phyloP scores from a whole-genome alignment of 64 coral and sea anemone species.

The Hydrozoanthus tunicans region DNA sequence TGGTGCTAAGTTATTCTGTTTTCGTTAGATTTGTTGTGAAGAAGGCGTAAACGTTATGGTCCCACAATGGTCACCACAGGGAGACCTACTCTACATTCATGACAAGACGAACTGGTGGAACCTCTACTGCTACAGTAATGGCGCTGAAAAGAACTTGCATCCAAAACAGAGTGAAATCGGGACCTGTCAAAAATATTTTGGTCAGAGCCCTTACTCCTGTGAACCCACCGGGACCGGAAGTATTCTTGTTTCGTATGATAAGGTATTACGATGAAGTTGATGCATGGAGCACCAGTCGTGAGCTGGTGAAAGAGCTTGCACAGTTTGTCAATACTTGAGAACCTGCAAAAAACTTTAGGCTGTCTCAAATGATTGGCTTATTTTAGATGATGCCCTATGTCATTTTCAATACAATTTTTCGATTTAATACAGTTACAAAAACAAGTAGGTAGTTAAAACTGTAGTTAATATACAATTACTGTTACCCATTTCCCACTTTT shows the following conservation, averaged over 20 bases:
- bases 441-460: no score
- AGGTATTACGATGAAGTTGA: conserved; percentile 21
- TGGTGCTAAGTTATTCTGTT: no score
- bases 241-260: conserved; percentile 50
- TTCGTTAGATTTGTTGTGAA: conserved; percentile 58
- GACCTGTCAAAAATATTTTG: conserved; percentile 75
- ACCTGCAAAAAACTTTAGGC: no score
- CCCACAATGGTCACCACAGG: conserved; percentile 81
- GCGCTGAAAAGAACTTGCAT: conserved; percentile 72
- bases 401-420: no score
- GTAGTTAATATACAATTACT: no score
- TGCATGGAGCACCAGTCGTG: not conserved
- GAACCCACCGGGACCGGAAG: conserved; percentile 61
- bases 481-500: no score
- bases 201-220: conserved; percentile 71
- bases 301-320: no score
- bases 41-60: conserved; percentile 72
- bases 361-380: no score
- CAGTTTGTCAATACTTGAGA: no score
- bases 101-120: conserved; percentile 99
- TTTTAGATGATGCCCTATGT: no score
- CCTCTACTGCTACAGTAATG: conserved; percentile 73
- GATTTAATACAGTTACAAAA: no score
- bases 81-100: conserved; percentile 76
- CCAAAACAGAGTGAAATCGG: conserved; percentile 78